phyloP scores from a whole-genome alignment of 1,140 invertebrate species.

The Temnothorax longispinosus region DNA sequence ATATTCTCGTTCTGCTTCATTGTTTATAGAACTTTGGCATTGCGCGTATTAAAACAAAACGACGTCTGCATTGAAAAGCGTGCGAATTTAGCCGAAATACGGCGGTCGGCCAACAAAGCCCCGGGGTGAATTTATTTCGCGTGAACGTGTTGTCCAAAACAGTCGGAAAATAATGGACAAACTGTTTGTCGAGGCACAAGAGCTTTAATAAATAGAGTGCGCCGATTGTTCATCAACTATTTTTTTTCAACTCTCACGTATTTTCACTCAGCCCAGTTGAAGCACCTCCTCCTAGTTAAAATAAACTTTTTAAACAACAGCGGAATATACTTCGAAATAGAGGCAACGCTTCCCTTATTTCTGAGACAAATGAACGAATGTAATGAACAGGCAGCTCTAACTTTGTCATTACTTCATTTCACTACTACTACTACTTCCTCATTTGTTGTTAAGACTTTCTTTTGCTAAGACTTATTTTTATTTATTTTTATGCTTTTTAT shows the following conservation, averaged over 20 bases:
- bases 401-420: slow-evolving; percentile 23
- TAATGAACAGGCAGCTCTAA: neutral
- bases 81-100: neutral
- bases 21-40: neutral
- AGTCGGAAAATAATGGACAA: slow-evolving; percentile 25
- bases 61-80: neutral
- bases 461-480: neutral
- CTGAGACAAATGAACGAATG: neutral
- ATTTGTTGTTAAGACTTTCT: neutral
- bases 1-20: neutral
- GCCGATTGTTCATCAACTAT: slow-evolving; percentile 14
- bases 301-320: neutral
- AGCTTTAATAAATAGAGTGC: slow-evolving; percentile 32
- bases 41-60: slow-evolving; percentile 20
- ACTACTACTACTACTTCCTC: neutral
- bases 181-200: neutral
- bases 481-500: neutral
- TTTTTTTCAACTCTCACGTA: neutral
- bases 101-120: neutral
- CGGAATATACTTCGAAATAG: neutral
- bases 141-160: neutral
- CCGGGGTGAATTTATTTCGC: neutral
- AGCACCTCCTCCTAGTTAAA: neutral
- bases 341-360: neutral
- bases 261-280: neutral